A percentile compares a stretch with the other conserved stretches of the same genome.
Evolutionary conservation across 2,888 invertebrate species (phyloP).

Genomic region (Parnassius apollo): DNA sequence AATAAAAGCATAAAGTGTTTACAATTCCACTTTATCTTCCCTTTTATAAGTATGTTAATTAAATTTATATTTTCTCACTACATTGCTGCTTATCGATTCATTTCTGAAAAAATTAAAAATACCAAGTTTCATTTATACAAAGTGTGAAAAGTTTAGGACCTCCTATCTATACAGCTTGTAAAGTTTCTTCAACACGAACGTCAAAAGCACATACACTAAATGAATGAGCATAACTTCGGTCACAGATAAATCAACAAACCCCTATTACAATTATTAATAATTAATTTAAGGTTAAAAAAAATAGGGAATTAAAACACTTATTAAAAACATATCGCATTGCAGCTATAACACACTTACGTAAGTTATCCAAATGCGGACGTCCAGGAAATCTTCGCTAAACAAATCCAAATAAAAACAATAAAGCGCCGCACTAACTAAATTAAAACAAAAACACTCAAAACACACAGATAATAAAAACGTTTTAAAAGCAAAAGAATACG

Average conservation of each 20-base stretch:
- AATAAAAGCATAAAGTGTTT: too few species aligned
- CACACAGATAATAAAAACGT: constrained; percentile 33
- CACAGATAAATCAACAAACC: neutral
- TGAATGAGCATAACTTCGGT: neutral
- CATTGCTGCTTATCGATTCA: too few species aligned
- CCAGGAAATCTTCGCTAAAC: constrained; percentile 27
- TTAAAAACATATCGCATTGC: constrained; percentile 64
- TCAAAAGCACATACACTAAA: neutral
- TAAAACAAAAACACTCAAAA: constrained; percentile 39
- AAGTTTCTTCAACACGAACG: neutral
- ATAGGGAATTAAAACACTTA: neutral
- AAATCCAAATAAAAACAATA: constrained; percentile 29
- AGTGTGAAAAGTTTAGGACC: too few species aligned
- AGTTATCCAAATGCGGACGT: constrained; percentile 50
- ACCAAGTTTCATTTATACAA: too few species aligned
- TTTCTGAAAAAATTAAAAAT: too few species aligned
- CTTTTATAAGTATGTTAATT: too few species aligned
- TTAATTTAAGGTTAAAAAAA: neutral
- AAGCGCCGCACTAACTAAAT: constrained; percentile 14
- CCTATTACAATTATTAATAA: neutral
- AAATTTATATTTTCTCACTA: too few species aligned
- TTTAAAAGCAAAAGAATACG: constrained; percentile 34
- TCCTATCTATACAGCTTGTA: neutral
- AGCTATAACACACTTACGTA: constrained; percentile 73
- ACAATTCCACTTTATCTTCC: too few species aligned